Conservation (phyloP, 1,140 invertebrate species). For the Nomia melanderi region DNA sequence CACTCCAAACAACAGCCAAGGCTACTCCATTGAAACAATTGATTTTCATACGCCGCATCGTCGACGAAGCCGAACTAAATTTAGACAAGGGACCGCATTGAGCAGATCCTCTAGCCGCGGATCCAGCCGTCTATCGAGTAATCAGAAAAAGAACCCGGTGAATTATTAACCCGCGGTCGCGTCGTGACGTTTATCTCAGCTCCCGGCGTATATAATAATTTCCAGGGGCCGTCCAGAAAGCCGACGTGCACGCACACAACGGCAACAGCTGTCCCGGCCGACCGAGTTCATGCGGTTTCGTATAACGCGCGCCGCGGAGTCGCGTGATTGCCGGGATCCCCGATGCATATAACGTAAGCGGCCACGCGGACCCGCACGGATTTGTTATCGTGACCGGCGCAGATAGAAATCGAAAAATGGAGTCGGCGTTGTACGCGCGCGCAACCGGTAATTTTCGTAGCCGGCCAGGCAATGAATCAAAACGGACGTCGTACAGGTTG, state of each 20-base stretch:
- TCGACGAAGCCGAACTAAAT: no score
- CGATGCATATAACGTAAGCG: conserved; percentile 52
- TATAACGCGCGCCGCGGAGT: conserved; percentile 27
- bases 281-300: conserved; percentile 10
- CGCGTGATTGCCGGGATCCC: conserved; percentile 60
- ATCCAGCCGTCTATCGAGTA: neutral
- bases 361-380: conserved; percentile 54
- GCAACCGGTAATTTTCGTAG: conserved; percentile 32
- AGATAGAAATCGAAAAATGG: conserved; percentile 46
- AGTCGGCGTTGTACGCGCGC: conserved; percentile 16
- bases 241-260: no score
- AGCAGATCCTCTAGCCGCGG: no score
- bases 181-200: conserved; percentile 31
- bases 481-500: conserved; percentile 13
- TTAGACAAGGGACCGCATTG: no score
- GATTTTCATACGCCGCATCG: no score
- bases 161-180: conserved; percentile 14
- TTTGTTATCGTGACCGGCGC: conserved; percentile 27
- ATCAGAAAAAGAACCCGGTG: conserved; percentile 9
- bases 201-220: conserved; percentile 16
- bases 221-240: conserved; percentile 32
- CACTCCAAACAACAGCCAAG: no score
- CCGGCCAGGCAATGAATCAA: conserved; percentile 30
- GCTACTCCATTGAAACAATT: no score
- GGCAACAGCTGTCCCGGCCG: conserved; percentile 15